Conservation (phyloP, 2,888 invertebrate species). For the Mythimna ferrago region DNA sequence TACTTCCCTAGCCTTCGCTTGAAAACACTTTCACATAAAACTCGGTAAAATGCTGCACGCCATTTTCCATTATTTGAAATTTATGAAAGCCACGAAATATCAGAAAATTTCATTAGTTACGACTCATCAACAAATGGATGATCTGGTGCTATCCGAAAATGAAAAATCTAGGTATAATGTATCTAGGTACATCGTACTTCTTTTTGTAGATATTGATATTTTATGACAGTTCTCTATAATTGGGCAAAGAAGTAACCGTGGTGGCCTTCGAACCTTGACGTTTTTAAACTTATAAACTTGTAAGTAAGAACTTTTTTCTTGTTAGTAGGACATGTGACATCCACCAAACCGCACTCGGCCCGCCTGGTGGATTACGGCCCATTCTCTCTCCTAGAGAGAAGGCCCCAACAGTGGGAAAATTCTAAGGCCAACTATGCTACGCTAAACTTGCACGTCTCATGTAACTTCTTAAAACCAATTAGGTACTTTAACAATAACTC, state of each 20-base stretch:
- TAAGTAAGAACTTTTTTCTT: no score
- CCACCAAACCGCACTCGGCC: no score
- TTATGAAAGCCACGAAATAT: constrained; percentile 49
- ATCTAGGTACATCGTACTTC: not conserved
- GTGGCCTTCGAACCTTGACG: no score
- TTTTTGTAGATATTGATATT: not conserved
- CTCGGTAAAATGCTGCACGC: constrained; percentile 4
- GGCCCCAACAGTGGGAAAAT: no score
- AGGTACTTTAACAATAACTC: no score
- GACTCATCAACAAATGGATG: constrained; percentile 67
- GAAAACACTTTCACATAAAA: constrained; percentile 44
- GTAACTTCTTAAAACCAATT: no score
- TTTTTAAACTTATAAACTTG: no score
- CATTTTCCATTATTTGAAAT: constrained; percentile 42
- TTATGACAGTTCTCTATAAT: not conserved
- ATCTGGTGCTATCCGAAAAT: constrained; percentile 23
- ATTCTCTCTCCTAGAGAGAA: no score
- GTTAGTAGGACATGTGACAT: no score
- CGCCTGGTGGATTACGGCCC: no score
- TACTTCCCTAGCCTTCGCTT: constrained; percentile 32
- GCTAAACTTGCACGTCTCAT: no score
- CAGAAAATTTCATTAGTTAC: constrained; percentile 57
- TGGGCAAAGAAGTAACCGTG: not conserved
- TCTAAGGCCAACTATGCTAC: no score
- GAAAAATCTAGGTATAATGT: constrained; percentile 31